Conservation (phyloP, 2,113 vertebrate species). For the Orthonyx spaldingii region DNA sequence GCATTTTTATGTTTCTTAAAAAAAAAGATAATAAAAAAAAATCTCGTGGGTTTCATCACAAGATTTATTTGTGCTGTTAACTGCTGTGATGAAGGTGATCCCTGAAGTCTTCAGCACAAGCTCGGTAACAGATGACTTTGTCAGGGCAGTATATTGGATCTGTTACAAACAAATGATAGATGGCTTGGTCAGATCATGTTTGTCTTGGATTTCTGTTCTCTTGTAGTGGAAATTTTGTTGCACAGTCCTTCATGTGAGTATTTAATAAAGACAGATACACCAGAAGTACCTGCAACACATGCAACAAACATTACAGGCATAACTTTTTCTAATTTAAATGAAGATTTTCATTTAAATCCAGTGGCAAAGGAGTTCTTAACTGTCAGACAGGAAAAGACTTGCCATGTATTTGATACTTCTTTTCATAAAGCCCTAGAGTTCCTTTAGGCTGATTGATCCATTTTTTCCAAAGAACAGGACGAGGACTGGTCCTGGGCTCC, state of each 20-base stretch:
- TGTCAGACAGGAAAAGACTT: background rate
- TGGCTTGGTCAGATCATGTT: background rate
- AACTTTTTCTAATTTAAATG: background rate
- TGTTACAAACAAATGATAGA: conserved; percentile 23
- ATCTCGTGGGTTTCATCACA: background rate
- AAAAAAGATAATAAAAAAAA: background rate
- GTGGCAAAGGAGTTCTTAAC: background rate
- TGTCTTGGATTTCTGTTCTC: conserved; percentile 19
- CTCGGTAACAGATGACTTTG: conserved; percentile 44
- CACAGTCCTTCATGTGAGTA: background rate
- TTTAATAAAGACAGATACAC: background rate
- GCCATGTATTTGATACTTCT: background rate
- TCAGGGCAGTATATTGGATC: background rate
- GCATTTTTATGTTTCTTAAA: background rate
- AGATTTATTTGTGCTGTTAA: background rate
- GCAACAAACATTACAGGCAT: background rate
- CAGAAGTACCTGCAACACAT: background rate
- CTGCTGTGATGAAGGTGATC: conserved; percentile 14
- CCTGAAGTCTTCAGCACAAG: conserved; percentile 13
- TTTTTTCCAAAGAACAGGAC: background rate
- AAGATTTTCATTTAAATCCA: background rate
- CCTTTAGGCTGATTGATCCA: background rate
- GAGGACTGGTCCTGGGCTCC: background rate
- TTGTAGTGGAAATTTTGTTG: background rate
- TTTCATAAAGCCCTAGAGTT: background rate